Conservation (phyloP, 2,113 vertebrate genomes). For the Bagarius yarrelli region DNA sequence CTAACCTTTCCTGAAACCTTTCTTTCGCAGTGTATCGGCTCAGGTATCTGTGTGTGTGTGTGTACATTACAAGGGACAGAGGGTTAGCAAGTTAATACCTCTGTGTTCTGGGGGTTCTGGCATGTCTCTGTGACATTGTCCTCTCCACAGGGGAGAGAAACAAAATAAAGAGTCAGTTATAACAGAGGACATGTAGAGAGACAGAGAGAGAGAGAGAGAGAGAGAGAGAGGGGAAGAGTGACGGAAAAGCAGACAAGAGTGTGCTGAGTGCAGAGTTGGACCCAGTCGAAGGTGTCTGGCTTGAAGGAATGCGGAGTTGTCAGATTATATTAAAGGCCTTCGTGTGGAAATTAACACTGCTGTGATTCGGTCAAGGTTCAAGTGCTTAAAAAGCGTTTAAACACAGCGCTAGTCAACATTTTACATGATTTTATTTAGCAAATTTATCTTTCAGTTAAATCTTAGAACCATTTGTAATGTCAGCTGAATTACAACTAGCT, state of each 20-base stretch:
- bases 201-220: background rate
- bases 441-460: too few species aligned
- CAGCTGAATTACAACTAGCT: too few species aligned
- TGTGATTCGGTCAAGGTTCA: constrained; percentile 9
- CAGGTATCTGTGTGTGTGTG: background rate
- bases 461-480: too few species aligned
- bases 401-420: background rate
- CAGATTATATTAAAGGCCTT: constrained; percentile 2
- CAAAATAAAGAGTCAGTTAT: constrained; percentile 38
- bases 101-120: constrained; percentile 38
- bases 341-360: constrained; percentile 11
- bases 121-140: constrained; percentile 38
- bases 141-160: constrained; percentile 29
- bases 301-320: constrained; percentile 2
- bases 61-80: constrained; percentile 23
- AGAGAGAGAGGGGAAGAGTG: background rate
- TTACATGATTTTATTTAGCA: background rate
- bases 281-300: background rate
- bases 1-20: constrained; percentile 28
- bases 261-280: background rate
- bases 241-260: background rate
- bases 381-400: background rate
- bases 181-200: constrained; percentile 31
- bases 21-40: background rate
- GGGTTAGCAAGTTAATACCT: constrained; percentile 48